These are phyloP conservation scores for Alligator mississippiensis DNA, from an alignment of 2,113 vertebrate genomes.

Conservation along the genomic window DNA sequence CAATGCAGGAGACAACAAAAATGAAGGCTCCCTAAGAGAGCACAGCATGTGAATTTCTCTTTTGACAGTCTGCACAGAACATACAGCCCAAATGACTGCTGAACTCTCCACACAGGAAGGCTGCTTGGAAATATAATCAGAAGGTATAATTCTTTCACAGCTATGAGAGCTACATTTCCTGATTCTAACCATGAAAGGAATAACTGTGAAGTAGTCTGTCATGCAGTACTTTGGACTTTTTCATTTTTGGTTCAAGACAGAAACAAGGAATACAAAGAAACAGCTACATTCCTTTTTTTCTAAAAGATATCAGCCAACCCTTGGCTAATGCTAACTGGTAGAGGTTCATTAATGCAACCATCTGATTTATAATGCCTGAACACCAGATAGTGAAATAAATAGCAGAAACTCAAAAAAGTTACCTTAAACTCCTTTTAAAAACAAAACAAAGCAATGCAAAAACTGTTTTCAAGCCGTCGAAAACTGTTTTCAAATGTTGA, in stretches of 20 bases:
- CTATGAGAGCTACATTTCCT: neutral
- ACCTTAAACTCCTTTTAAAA: conserved; percentile 5
- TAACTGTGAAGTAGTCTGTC: neutral
- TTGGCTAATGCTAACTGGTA: neutral
- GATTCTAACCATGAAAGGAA: neutral
- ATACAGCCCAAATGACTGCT: neutral
- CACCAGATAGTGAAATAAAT: neutral
- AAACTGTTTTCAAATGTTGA: neutral
- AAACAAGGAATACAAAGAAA: neutral
- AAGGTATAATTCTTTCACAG: accelerated
- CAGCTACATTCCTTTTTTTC: neutral
- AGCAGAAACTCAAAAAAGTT: neutral
- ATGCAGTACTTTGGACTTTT: neutral
- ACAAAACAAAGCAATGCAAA: neutral
- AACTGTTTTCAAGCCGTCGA: accelerated
- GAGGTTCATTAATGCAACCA: neutral
- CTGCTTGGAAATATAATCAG: neutral
- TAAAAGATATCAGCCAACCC: neutral
- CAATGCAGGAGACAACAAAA: neutral
- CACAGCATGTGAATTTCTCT: neutral
- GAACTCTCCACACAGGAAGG: neutral
- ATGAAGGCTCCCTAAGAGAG: neutral
- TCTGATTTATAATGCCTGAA: neutral
- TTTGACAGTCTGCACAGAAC: neutral
- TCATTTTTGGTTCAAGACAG: neutral